Conservation (phyloP, 2,797 vertebrate species). For the Tiaroga cobitis region DNA sequence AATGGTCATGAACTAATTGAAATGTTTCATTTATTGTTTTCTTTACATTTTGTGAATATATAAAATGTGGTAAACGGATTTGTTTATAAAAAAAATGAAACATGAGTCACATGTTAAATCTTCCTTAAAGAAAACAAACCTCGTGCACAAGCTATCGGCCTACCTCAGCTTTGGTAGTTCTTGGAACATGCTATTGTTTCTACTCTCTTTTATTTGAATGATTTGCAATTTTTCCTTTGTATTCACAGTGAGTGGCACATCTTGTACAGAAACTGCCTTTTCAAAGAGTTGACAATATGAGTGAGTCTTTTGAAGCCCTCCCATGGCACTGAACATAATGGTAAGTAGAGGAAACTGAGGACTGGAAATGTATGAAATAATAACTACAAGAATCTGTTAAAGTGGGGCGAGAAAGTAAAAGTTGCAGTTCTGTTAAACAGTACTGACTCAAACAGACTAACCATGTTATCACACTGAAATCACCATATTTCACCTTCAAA, state of each 20-base stretch:
- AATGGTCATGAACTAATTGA: neutral
- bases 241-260: conserved; percentile 20
- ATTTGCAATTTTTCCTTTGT: conserved; percentile 48
- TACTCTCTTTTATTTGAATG: conserved; percentile 29
- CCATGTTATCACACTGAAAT: neutral
- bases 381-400: conserved; percentile 42
- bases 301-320: conserved; percentile 41
- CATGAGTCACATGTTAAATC: neutral
- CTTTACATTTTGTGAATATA: neutral
- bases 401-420: conserved; percentile 3
- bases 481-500: neutral
- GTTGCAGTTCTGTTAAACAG: conserved; percentile 24
- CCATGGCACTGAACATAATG: conserved; percentile 43
- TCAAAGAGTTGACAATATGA: conserved; percentile 46
- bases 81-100: no score
- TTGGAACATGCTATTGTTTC: conserved; percentile 23
- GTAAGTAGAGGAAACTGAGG: conserved; percentile 25
- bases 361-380: conserved; percentile 29
- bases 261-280: conserved; percentile 36
- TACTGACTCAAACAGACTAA: conserved; percentile 18
- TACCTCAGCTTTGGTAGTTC: conserved; percentile 1
- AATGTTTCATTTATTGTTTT: no score
- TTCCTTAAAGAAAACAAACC: neutral
- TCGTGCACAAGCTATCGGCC: neutral
- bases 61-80: no score